Evolutionary conservation across 2,797 vertebrate species (phyloP).

Genomic region (Heliangelus exortis): DNA sequence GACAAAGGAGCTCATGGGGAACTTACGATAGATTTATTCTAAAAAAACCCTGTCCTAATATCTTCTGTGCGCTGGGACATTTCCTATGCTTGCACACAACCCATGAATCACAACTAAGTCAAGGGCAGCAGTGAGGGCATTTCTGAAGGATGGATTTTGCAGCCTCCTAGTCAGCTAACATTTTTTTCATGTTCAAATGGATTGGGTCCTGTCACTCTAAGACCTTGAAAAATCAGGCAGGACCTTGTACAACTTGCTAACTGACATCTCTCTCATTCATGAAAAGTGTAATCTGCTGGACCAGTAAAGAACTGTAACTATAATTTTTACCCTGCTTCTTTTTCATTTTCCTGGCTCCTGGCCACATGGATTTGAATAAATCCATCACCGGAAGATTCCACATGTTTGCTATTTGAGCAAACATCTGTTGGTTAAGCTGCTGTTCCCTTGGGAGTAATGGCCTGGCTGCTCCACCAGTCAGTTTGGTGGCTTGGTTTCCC

Average conservation of each 20-base stretch:
- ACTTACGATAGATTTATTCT: background rate
- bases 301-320: conserved; percentile 52
- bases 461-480: conserved; percentile 40
- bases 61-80: background rate
- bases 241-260: conserved; percentile 11
- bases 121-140: background rate
- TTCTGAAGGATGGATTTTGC: background rate
- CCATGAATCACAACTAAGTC: background rate
- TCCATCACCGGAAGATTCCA: conserved; percentile 68
- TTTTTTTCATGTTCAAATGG: background rate
- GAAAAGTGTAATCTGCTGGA: conserved; percentile 43
- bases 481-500: conserved; percentile 50
- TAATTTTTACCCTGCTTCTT: conserved; percentile 13
- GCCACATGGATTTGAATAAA: conserved; percentile 69
- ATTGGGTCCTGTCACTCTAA: background rate
- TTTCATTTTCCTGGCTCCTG: conserved; percentile 54
- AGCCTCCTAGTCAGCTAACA: background rate
- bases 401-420: conserved; percentile 69
- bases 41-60: background rate
- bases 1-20: background rate
- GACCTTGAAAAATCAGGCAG: conserved; percentile 1
- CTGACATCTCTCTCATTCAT: conserved; percentile 35
- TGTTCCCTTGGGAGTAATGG: conserved; percentile 38
- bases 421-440: conserved; percentile 68
- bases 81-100: background rate